Conservation (phyloP, 2,797 vertebrate genomes). For the Anabas testudineus region DNA sequence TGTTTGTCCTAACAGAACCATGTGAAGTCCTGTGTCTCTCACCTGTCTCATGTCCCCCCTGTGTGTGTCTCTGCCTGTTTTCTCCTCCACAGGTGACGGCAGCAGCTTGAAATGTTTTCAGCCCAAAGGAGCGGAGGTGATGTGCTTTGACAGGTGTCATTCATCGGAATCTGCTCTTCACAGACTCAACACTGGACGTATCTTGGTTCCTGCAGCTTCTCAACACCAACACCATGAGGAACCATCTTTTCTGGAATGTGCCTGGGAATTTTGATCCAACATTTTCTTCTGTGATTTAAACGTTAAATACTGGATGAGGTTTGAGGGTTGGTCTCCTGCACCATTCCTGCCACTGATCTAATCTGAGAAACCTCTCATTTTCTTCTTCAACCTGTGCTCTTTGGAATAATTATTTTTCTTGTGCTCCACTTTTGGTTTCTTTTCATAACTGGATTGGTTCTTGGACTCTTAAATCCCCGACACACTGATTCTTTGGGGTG, state of each 20-base stretch:
- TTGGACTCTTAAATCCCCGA: background rate
- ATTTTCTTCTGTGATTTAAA: background rate
- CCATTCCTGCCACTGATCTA: background rate
- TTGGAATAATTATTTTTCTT: slow-evolving; percentile 4
- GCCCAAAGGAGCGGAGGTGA: slow-evolving; percentile 1
- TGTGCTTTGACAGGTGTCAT: background rate
- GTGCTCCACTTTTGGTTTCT: background rate
- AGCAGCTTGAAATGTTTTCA: background rate
- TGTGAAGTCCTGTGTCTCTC: background rate
- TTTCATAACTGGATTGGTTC: background rate
- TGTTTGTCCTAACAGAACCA: background rate
- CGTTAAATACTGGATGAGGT: background rate
- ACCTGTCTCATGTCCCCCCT: background rate
- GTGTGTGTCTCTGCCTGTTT: slow-evolving; percentile 6
- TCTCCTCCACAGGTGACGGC: slow-evolving; percentile 22
- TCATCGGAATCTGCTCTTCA: slow-evolving; percentile 3
- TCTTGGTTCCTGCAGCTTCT: background rate
- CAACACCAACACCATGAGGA: background rate
- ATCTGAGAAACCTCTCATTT: background rate
- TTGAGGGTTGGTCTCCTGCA: background rate
- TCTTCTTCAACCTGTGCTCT: background rate
- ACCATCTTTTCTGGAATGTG: background rate
- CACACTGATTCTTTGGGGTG: background rate
- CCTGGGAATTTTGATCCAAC: slow-evolving; percentile 3
- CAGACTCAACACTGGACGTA: background rate